Base-by-base conservation (phyloP, 2,113 vertebrate genomes). In the Halcyon senegalensis region DNA sequence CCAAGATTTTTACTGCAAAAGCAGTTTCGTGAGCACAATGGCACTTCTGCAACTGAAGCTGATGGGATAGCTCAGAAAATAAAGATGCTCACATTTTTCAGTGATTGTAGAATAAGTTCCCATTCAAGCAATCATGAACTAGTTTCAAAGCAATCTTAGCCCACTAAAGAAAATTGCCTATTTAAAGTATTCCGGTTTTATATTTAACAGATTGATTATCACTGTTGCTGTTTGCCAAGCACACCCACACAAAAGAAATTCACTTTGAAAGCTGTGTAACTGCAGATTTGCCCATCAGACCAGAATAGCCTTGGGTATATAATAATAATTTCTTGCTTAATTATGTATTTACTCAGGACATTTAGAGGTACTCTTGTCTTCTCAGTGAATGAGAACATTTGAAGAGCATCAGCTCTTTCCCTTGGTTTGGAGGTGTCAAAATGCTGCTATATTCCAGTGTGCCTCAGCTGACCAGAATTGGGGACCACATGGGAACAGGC, bases 131-230 rank as follows among this genome's bases (percentile, higher is more conserved):
- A 94, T 96, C 93, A 92, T 16, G 3, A 73, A 90, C 56, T 51
- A 84, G 76, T 87, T 94, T 84, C 80, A 87, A 88, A 94, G 90
- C 39, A 87, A 73, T 92, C 68, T 77, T 87, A 91, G 73, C 50
- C 86, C 60, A 87, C 84, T 96, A 95, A 90, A 68, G 76, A 90
- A 93, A 95, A 95, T 94, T 35, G 89, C 62, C 90, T 79, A 59
- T 84, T 84, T 94, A 80, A 93, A 93, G n/a, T 87, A 58, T 66
- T 93, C 86, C 73, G 62, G 64, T 41, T 96, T 89, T 93, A 80
- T 95, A 89, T 90, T 96, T 94, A 95, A 92, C 79, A 91, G 92
- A 94, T 83, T 86, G 46, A 94, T 96, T 92, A 92, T 82, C 80
- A 72, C 73, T 6, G 0, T 84, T 92, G 82, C 64, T 84, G 46